These are phyloP conservation scores for Ephialtes manifestator DNA, from an alignment of 2,888 invertebrate species.

Conservation along the genomic window DNA sequence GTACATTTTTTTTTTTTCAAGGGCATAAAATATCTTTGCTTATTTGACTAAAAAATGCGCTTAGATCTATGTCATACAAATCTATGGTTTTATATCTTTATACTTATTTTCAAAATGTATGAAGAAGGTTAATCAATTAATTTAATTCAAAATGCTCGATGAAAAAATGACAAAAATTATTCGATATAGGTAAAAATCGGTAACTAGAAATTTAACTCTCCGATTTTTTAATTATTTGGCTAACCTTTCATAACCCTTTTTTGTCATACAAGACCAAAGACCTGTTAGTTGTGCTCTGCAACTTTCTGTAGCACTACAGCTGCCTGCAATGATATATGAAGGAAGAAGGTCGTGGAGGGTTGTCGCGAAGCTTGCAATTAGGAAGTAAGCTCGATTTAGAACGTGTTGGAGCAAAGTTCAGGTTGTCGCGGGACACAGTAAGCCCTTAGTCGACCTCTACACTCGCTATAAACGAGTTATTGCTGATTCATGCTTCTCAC, in stretches of 20 bases:
- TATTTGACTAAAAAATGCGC: too few relatives aligned
- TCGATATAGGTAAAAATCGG: neutral
- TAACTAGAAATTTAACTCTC: neutral
- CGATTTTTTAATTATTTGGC: neutral
- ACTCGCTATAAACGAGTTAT: slow-evolving; percentile 37
- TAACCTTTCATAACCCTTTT: neutral
- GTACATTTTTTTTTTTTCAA: too few relatives aligned
- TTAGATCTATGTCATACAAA: too few relatives aligned
- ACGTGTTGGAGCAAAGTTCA: slow-evolving; percentile 51
- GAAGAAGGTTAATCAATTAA: too few relatives aligned
- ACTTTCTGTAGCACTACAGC: neutral
- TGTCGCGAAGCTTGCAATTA: slow-evolving; percentile 74
- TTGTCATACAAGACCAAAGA: neutral
- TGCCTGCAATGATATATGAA: slow-evolving; percentile 38
- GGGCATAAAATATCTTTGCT: too few relatives aligned
- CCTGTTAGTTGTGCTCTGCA: neutral
- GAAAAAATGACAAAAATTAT: neutral
- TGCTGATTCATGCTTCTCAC: slow-evolving; percentile 10
- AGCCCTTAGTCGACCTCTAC: neutral
- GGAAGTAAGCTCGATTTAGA: slow-evolving; percentile 78
- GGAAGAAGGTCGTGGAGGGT: slow-evolving; percentile 28
- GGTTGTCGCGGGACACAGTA: slow-evolving; percentile 8
- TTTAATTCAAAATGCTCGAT: neutral
- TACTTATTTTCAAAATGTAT: too few relatives aligned
- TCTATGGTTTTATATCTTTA: too few relatives aligned